Conservation (phyloP, 1,140 invertebrate genomes). For the Ceratina australensis region DNA sequence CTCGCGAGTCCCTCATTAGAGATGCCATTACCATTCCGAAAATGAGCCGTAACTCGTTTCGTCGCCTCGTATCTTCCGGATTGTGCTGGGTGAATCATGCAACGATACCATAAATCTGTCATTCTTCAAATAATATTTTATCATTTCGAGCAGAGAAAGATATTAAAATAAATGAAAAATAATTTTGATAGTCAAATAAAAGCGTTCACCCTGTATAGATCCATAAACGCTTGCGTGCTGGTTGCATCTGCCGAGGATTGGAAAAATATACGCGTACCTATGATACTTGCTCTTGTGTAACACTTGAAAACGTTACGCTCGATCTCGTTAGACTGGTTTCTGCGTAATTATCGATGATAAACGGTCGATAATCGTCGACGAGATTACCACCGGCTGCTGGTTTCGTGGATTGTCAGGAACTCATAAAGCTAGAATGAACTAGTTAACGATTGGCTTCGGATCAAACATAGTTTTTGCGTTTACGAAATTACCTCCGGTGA, state of each 20-base stretch:
- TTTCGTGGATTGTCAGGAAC: background rate
- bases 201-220: no score
- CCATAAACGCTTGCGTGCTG: conserved; percentile 23
- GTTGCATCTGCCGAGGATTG: background rate
- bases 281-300: conserved; percentile 10
- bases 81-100: background rate
- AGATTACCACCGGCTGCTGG: background rate
- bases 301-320: background rate
- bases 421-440: background rate
- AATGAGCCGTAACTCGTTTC: conserved; percentile 33
- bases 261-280: conserved; percentile 7
- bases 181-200: no score
- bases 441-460: background rate
- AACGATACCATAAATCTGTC: no score
- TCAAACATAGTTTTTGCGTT: background rate
- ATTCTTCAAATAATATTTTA: no score
- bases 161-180: no score
- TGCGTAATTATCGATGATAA: conserved; percentile 17
- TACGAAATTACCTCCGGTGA: background rate
- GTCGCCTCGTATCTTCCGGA: conserved; percentile 33
- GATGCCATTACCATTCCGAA: conserved; percentile 31
- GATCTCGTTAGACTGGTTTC: conserved; percentile 30
- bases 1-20: conserved; percentile 30
- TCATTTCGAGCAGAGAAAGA: no score
- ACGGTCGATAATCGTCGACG: conserved; percentile 17